phyloP scores from a whole-genome alignment of 2,888 invertebrate genomes.

The Drosophila peninsularis region DNA sequence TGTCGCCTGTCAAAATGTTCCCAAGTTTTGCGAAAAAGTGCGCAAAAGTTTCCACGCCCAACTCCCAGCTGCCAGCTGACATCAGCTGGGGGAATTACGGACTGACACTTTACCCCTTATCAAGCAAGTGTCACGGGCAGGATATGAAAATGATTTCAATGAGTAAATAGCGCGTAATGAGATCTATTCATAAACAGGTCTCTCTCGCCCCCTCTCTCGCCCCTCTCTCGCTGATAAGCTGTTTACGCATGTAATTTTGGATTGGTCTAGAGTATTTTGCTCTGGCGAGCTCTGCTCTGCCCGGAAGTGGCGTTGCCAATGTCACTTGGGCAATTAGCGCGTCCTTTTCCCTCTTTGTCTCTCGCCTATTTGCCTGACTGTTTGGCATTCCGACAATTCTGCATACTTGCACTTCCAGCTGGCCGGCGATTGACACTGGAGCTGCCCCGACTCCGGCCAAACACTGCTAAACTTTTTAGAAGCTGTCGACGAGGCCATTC shows the following conservation, averaged over 20 bases:
- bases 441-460: constrained; percentile 20
- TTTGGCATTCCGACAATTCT: constrained; percentile 15
- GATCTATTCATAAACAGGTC: constrained; percentile 40
- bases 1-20: constrained; percentile 75
- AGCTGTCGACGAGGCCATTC: constrained; percentile 32
- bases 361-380: constrained; percentile 10
- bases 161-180: constrained; percentile 34
- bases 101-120: constrained; percentile 7
- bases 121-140: constrained; percentile 35
- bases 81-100: constrained; percentile 10
- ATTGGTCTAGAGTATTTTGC: constrained; percentile 1
- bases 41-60: constrained; percentile 28
- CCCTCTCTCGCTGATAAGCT: not conserved
- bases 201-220: not conserved
- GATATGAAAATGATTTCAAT: constrained; percentile 44
- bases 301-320: constrained; percentile 43
- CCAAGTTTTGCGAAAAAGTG: constrained; percentile 63
- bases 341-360: constrained; percentile 13
- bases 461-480: constrained; percentile 37
- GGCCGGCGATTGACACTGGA: constrained; percentile 36
- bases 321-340: constrained; percentile 59
- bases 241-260: constrained; percentile 10
- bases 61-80: constrained; percentile 27
- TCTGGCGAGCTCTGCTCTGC: no score
- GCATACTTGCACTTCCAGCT: constrained; percentile 32